Evolutionary conservation across 2,888 invertebrate genomes (phyloP).

Genomic region (Lasioglossum vierecki): DNA sequence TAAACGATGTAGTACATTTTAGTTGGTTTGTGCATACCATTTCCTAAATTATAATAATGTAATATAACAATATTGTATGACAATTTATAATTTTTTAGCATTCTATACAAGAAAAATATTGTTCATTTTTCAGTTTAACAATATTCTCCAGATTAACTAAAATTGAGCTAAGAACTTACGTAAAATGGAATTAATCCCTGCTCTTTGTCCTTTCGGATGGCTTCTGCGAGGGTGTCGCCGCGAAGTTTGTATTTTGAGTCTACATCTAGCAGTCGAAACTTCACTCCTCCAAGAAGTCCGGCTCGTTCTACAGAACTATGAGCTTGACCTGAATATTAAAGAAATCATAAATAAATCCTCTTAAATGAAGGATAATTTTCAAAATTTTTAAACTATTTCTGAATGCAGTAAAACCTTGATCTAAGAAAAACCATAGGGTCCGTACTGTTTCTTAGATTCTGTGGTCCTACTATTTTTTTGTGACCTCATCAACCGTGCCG

Average conservation of each 20-base stretch:
- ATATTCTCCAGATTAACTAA: not conserved
- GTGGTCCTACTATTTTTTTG: no score
- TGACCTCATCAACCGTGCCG: no score
- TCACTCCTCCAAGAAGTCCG: constrained; percentile 94
- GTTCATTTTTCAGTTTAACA: not conserved
- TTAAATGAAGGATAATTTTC: not conserved
- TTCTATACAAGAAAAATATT: not conserved
- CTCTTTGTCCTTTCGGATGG: constrained; percentile 93
- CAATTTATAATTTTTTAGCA: no score
- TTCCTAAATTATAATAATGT: no score
- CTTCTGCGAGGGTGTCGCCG: constrained; percentile 90
- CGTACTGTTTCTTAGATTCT: no score
- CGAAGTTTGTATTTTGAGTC: constrained; percentile 90
- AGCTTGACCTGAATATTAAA: constrained; percentile 88
- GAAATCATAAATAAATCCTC: not conserved
- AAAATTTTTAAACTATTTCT: no score
- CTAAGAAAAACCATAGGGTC: no score
- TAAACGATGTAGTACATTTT: no score
- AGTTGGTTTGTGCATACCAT: no score
- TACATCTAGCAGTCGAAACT: constrained; percentile 89
- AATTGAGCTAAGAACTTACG: constrained; percentile 86
- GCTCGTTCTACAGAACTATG: constrained; percentile 98
- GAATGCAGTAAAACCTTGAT: no score
- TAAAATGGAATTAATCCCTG: constrained; percentile 98
- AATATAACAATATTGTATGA: no score